Evolutionary conservation across 2,888 invertebrate genomes (phyloP).

Genomic region (Netelia melanura): DNA sequence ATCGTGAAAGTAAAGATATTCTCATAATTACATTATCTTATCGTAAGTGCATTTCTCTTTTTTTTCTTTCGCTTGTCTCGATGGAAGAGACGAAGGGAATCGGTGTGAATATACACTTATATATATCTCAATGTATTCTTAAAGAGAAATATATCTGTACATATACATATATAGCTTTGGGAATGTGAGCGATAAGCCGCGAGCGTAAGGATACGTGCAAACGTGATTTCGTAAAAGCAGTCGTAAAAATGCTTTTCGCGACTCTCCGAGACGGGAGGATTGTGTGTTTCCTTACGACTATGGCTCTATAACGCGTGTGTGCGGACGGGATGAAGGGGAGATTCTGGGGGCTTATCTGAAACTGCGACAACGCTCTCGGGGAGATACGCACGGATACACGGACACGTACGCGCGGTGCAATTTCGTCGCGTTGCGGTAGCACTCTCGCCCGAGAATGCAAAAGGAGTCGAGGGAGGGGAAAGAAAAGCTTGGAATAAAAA

Average conservation of each 20-base stretch:
- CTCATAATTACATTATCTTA: slow-evolving; percentile 67
- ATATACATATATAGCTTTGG: slow-evolving; percentile 2
- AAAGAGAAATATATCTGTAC: background rate
- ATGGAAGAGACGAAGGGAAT: background rate
- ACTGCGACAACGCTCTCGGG: slow-evolving; percentile 69
- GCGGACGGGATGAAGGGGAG: slow-evolving; percentile 7
- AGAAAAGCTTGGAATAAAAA: slow-evolving; percentile 34
- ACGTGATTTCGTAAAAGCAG: slow-evolving; percentile 70
- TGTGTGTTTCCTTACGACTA: slow-evolving; percentile 66
- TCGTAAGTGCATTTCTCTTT: slow-evolving; percentile 55
- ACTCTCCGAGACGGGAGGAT: slow-evolving; percentile 50
- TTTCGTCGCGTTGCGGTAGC: slow-evolving; percentile 60
- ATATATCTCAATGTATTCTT: background rate
- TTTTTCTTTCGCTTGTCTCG: background rate
- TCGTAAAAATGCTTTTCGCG: slow-evolving; percentile 81
- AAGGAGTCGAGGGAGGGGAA: slow-evolving; percentile 24
- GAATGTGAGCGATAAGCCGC: slow-evolving; percentile 51
- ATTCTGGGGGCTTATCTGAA: slow-evolving; percentile 61
- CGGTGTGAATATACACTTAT: slow-evolving; percentile 45
- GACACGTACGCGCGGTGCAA: slow-evolving; percentile 19
- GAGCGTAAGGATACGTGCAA: slow-evolving; percentile 53
- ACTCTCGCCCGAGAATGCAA: slow-evolving; percentile 55
- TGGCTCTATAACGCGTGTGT: slow-evolving; percentile 52
- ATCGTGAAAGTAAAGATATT: slow-evolving; percentile 65
- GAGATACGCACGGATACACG: slow-evolving; percentile 9